Conservation (phyloP, 1,140 invertebrate genomes). For the Lanistes nyassanus region DNA sequence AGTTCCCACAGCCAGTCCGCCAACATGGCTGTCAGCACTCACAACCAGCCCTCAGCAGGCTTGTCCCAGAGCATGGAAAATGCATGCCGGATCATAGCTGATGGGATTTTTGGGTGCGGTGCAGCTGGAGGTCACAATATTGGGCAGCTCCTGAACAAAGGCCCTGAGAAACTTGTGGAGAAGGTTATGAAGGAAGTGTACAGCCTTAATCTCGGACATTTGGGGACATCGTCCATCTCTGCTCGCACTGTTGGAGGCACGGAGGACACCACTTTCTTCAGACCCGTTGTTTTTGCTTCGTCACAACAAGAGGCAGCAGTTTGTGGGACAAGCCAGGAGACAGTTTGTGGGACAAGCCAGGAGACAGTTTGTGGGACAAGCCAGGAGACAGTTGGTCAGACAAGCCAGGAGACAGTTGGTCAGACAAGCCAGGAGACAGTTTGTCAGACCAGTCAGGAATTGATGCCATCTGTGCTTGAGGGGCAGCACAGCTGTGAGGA, state of each 20-base stretch:
- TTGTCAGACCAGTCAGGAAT: no score
- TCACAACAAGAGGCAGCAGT: neutral
- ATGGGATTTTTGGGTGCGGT: neutral
- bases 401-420: no score
- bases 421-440: no score
- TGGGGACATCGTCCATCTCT: neutral
- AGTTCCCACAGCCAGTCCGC: no score
- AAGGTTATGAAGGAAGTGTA: conserved; percentile 22
- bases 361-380: no score
- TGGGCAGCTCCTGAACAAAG: conserved; percentile 13
- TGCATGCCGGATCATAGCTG: conserved; percentile 10
- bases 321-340: neutral
- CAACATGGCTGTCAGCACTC: conserved; percentile 4
- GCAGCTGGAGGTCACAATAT: neutral
- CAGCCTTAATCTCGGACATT: conserved; percentile 5
- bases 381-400: no score
- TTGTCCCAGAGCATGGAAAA: conserved; percentile 13
- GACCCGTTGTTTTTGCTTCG: no score
- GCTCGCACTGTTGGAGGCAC: neutral
- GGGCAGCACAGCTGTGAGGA: no score
- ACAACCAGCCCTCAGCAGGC: no score
- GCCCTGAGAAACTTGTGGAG: conserved; percentile 19
- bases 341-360: neutral
- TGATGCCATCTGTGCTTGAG: no score
- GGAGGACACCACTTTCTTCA: neutral